Percentiles rank a stretch among this genome's conserved stretches.
phyloP scores from a whole-genome alignment of 1,140 invertebrate genomes.

The Dreissena polymorpha region DNA sequence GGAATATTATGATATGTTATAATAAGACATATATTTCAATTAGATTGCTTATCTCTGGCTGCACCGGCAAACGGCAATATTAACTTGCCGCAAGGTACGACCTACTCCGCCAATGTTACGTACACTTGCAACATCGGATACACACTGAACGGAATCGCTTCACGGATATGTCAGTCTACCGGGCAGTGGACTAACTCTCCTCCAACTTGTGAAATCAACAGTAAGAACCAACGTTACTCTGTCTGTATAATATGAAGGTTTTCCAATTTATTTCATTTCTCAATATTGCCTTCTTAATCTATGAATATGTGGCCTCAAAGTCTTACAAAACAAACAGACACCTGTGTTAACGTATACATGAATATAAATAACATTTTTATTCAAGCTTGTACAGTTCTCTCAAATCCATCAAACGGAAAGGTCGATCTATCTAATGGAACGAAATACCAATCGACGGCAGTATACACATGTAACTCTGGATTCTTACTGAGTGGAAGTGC shows the following conservation, averaged over 20 bases:
- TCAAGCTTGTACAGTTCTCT: too few relatives aligned
- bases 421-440: conserved; percentile 24
- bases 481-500: conserved; percentile 18
- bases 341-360: too few relatives aligned
- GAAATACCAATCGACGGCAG: not conserved
- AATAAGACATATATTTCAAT: not conserved
- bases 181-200: not conserved
- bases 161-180: conserved; percentile 17
- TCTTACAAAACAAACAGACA: too few relatives aligned
- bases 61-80: conserved; percentile 2
- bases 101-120: not conserved
- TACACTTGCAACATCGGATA: conserved; percentile 32
- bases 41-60: conserved; percentile 19
- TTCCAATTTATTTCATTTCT: too few relatives aligned
- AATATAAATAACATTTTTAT: too few relatives aligned
- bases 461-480: conserved; percentile 38
- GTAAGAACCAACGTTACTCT: not conserved
- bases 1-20: too few relatives aligned
- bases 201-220: conserved; percentile 31
- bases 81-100: conserved; percentile 26
- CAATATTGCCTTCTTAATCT: too few relatives aligned
- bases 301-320: too few relatives aligned
- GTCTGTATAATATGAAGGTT: too few relatives aligned
- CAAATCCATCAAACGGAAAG: not conserved
- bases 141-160: not conserved